phyloP scores from a whole-genome alignment of 1,140 invertebrate species.

The Apis mellifera region Amel_HAv3.1 CM009937.2:715001-715500 shows the following conservation, averaged over 20 bases:
- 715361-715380: neutral
- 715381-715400: neutral
- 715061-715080: too few species aligned
- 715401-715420: neutral
- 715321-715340: neutral
- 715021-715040: too few species aligned
- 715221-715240: conserved; percentile 29
- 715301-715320: conserved; percentile 11
- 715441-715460: neutral
- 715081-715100: too few species aligned
- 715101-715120: neutral
- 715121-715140: neutral
- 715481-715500: too few species aligned
- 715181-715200: conserved; percentile 29
- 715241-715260: neutral
- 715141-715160: conserved; percentile 27
- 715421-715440: neutral
- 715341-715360: neutral
- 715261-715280: conserved; percentile 13
- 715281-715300: conserved; percentile 45
- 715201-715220: conserved; percentile 14
- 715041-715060: too few species aligned
- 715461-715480: too few species aligned
- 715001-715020: too few species aligned
- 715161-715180: conserved; percentile 9